Evolutionary conservation across 1,140 invertebrate species (phyloP).

Genomic region (Drosophila lacteicornis): DNA sequence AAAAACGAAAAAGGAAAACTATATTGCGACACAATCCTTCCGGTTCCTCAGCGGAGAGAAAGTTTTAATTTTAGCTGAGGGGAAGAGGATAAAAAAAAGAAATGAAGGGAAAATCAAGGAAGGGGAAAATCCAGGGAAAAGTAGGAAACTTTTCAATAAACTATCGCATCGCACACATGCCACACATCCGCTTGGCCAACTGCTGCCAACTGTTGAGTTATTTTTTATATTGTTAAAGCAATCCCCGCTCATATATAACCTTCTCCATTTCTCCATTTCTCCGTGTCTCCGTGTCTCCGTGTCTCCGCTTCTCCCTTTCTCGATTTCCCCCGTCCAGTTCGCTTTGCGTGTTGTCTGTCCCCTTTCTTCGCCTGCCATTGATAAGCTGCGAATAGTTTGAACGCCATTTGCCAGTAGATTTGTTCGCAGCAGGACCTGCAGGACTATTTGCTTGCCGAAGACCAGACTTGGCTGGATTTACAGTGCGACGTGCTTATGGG

Average conservation of each 20-base stretch:
- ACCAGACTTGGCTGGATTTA: slow-evolving; percentile 6
- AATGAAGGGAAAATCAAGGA: slow-evolving; percentile 20
- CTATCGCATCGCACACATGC: slow-evolving; percentile 49
- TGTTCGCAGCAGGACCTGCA: slow-evolving; percentile 32
- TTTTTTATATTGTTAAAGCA: slow-evolving; percentile 61
- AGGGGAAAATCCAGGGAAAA: neutral
- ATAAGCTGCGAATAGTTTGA: slow-evolving; percentile 67
- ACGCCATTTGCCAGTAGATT: slow-evolving; percentile 64
- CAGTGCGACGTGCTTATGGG: neutral
- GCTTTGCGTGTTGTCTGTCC: neutral
- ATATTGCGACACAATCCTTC: slow-evolving; percentile 45
- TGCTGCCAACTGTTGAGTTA: slow-evolving; percentile 72
- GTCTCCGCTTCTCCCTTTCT: neutral
- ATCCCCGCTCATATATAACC: neutral
- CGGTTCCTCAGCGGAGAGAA: slow-evolving; percentile 10
- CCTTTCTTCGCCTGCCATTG: slow-evolving; percentile 46
- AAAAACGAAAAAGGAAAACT: slow-evolving; percentile 33
- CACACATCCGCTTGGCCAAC: slow-evolving; percentile 47
- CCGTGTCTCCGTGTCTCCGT: neutral
- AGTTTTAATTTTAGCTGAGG: slow-evolving; percentile 50
- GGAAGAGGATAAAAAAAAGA: slow-evolving; percentile 8
- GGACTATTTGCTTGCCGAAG: slow-evolving; percentile 18
- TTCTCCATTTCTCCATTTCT: slow-evolving; percentile 4
- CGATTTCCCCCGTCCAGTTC: neutral
- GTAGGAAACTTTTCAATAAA: slow-evolving; percentile 67